Base-by-base conservation (phyloP, 37 sponge, comb jelly and placozoan genomes). In the Dysidea cf. avara region DNA sequence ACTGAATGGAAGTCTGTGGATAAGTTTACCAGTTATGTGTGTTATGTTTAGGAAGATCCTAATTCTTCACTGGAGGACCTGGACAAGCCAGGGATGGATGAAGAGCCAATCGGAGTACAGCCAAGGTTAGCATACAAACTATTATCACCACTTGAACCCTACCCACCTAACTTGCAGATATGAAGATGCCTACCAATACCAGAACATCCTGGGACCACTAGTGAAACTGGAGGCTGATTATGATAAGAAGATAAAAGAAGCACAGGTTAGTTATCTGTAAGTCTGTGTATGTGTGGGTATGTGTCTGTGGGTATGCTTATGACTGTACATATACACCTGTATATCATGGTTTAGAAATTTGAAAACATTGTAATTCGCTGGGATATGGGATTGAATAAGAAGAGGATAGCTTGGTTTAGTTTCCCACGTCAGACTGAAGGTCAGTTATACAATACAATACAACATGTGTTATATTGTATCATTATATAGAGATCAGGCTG, bases 171-270 rank as follows among this genome's bases (percentile, higher is more conserved):
- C 21, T 17, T 18, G 21, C 62, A 95, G 98, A 64, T 97, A 97
- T 40, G 82, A 90, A 64, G 98, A 97, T 80, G 98, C 98, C 47
- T 97, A 97, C 63, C 92, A 86, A 72, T 97, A 97, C 80, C 94
- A 97, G 89, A 79, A 90, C 72, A 90, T 97, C 51, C 85, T 97
- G 73, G 94, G 89, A 16, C 98, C 98, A 11, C 87, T 97, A 47
- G 92, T 97, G 39, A 97, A 94, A 76, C 71, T 94, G 78, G 98
- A 97, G 63, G 94, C 98, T 17, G 98, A 97, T 78, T 94, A 97
- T 51, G 98, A 97, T 74, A 83, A 87, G 86, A 78, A 81, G 50
- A 63, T 94, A 67, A 97, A 97, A 75, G 94, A 97, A 77, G 79
- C 86, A 29, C 94, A 91, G n/a, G n/a, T n/a, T n/a, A n/a, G n/a